Conservation (phyloP, 2,113 vertebrate species). For the Oenanthe oenanthe region DNA sequence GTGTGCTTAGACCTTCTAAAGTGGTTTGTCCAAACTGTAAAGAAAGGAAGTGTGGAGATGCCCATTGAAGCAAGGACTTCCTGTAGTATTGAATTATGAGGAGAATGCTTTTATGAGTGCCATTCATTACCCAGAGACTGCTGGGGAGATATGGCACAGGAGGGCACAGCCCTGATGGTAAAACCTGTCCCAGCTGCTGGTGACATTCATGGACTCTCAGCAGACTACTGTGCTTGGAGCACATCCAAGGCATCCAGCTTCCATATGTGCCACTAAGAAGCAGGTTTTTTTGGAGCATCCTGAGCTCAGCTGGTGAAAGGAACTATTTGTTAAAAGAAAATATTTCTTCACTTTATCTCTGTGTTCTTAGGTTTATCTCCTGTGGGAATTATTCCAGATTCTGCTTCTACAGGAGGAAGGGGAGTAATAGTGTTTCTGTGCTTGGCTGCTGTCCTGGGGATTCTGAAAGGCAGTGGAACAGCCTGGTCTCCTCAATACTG, state of each 20-base stretch:
- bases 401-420: neutral
- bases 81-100: neutral
- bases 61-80: neutral
- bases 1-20: neutral
- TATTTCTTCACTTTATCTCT: neutral
- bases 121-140: neutral
- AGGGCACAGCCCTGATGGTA: neutral
- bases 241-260: neutral
- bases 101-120: neutral
- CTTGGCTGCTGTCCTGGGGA: neutral
- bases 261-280: neutral
- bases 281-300: neutral
- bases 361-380: neutral
- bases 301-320: neutral
- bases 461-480: neutral
- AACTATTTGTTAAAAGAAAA: neutral
- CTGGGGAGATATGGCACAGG: neutral
- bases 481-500: neutral
- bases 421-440: neutral
- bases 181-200: constrained; percentile 17
- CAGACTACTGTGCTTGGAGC: neutral
- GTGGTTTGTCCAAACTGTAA: neutral
- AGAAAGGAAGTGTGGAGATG: neutral
- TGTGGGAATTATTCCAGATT: neutral
- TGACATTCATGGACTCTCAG: neutral